Base-by-base conservation (phyloP, 2,113 vertebrate genomes). In the Amia ocellicauda region DNA sequence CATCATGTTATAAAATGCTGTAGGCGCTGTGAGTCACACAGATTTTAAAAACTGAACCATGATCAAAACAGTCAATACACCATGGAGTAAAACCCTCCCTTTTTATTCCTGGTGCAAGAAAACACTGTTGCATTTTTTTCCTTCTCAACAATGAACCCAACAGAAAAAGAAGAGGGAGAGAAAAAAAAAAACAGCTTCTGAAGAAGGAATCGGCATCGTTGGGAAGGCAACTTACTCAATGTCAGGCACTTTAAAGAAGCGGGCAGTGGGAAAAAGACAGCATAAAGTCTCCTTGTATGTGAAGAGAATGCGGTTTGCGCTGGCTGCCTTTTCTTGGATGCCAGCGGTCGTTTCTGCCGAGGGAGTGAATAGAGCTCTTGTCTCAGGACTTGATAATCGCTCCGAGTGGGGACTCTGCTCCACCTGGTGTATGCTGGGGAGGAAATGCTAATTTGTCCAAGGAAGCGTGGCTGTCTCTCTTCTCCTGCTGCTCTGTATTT, bases 21-120 rank as follows among this genome's bases (percentile, higher is more conserved):
- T 70, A 51, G 74, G 71, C 78, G 63, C 61, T 63, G 67, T 79
- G 76, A 72, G 74, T 69, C 68, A 78, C 69, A 76, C 70, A 77
- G 72, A 74, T 71, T 78, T 86, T 75, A 85, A 85, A 80, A 84
- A 73, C 76, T 72, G 66, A 77, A 76, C 82, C 80, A 81, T 88
- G 82, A 88, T 85, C 78, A 84, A 84, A 84, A 76, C 78, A 82
- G 85, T 76, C 81, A 81, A 83, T 83, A 87, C 85, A 87, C 83
- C 77, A 82, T 81, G 77, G 85, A 83, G 80, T 80, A 81, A 78
- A 82, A 76, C 77, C 68, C 74, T 78, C 52, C 1, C 56, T 84
- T 84, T 86, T 85, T 87, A 51, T 52, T 82, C 79, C 78, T 64
- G 75, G 68, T 17, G 67, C 79, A 69, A 74, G 72, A 80, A 74